Base-by-base conservation (phyloP, 2,797 vertebrate species). In the Schizopygopsis pylzovi region DNA sequence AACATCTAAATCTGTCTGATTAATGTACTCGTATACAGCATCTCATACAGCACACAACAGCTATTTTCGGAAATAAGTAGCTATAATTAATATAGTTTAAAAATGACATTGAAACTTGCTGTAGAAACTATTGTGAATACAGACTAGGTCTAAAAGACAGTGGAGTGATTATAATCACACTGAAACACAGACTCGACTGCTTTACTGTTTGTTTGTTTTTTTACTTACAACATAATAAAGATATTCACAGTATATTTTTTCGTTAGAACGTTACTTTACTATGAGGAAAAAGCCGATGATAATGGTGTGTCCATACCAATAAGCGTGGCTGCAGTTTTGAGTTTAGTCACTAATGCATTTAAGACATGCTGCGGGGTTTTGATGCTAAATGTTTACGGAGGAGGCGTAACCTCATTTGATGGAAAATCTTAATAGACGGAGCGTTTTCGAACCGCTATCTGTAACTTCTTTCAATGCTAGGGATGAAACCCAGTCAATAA, bases 321-420 rank as follows among this genome's bases (percentile, higher is more conserved):
- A 65, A 65, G 63, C 28, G 63, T 33, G 13, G 63, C 28, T 65
- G 28, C 28, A 33, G 6, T 37, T 65, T 70, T 70, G 20, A 70
- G 11, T 56, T 56, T 39, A 39, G 2, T 22, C 28, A 75, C 16
- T 5, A 22, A 22, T 12, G 73, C 49, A 33, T 54, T 76, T 54
- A 37, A n/a, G 2, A 76, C 5, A 49, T 37, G 16, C 25, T 54
- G 18, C 6, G 18, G 72, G 45, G 33, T 2, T 52, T 77, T 77
- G 33, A 39, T 3, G 5, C 49, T 20, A 33, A 54, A 39, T 2
- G 16, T 11, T 52, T 76, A 37, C 28, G 28, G 28, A 28, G 28
- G 47, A 79, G 49, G 9, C 45, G 11, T 39, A 72, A 75, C 49
- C n/a, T 75, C 28, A 76, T 54, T 37, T 76, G 25, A 37, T 76